Conservation (phyloP, 2,797 vertebrate species). For the Euthynnus affinis region DNA sequence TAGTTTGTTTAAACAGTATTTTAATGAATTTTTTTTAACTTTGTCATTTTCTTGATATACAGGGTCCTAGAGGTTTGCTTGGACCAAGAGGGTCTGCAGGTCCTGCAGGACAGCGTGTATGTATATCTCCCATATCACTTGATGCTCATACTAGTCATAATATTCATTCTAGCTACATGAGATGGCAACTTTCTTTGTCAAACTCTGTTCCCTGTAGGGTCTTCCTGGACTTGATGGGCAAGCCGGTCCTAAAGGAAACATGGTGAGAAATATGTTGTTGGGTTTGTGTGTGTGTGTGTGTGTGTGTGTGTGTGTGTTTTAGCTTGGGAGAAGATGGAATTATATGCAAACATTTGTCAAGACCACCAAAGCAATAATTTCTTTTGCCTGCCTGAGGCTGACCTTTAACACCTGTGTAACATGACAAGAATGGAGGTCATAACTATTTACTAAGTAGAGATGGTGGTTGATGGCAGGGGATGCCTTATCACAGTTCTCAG, state of each 20-base stretch:
- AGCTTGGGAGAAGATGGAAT: neutral
- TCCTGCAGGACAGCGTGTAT: constrained; percentile 92
- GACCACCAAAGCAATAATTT: constrained; percentile 40
- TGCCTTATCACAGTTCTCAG: neutral
- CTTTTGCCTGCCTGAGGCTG: constrained; percentile 18
- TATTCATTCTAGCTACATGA: constrained; percentile 10
- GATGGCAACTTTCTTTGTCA: neutral
- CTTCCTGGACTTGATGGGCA: constrained; percentile 94
- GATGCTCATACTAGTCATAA: neutral
- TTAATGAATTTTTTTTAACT: constrained; percentile 14
- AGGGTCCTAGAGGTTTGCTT: constrained; percentile 95
- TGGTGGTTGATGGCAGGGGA: neutral
- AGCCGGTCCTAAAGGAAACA: constrained; percentile 96
- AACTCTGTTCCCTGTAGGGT: constrained; percentile 85
- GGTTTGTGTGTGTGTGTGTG: neutral
- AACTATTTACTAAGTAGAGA: constrained; percentile 45
- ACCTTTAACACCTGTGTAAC: constrained; percentile 42
- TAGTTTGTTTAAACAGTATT: neutral
- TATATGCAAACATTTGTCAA: constrained; percentile 12
- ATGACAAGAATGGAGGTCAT: constrained; percentile 30
- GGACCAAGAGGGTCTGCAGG: constrained; percentile 94
- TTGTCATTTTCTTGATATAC: constrained; percentile 26
- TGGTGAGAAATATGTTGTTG: constrained; percentile 85
- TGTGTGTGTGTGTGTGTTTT: neutral
- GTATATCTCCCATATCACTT: constrained; percentile 61